Base-by-base conservation (phyloP, 2,888 invertebrate species). In the Dasypogon diadema region DNA sequence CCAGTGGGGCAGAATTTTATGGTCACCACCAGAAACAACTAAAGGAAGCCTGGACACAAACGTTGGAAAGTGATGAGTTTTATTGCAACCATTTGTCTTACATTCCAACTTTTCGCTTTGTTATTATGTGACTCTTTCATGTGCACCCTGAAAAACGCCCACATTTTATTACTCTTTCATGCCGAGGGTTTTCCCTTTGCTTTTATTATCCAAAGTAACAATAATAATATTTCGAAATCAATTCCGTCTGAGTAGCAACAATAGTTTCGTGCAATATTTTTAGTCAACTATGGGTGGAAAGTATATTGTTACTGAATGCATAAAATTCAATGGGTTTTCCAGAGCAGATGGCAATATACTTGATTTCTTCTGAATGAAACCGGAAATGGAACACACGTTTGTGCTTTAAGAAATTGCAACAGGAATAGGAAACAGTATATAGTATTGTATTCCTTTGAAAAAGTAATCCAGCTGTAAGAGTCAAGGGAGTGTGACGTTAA, bases 41-140 rank as follows among this genome's bases (percentile, higher is more conserved):
- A 65, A 48, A 65, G 65, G 65, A 65, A 65, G 37, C 65, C 22
- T 42, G 65, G 65, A 46, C 24, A 65, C 37, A 24, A 14, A 48
- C 48, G 46, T 24, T 65, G 24, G 65, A 65, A 65, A 65, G 65
- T 65, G 65, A 65, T 65, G 65, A 65, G 65, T 65, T 65, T 65
- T 65, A 65, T 65, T 65, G 65, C 65, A 46, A 46, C 12, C 46
- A 65, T 65, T 65, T 65, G 42, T 65, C 65, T 65, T 65, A 24
- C 18, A 24, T n/a, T 42, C 65, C 48, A 42, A 48, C 51, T 51
- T 51, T 51, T 51, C 16, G 14, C 51, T 51, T 16, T 24, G 24
- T 24, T 37, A n/a, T 18, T 48, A 21, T 24, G 48, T 14, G 65
- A 48, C 65, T 65, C 18, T 65, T 65, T 65, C 18, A 51, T 65